These are phyloP conservation scores for Plecturocebus donacophilus DNA, from an alignment of 2,113 vertebrate species.

Conservation along the genomic window DNA sequence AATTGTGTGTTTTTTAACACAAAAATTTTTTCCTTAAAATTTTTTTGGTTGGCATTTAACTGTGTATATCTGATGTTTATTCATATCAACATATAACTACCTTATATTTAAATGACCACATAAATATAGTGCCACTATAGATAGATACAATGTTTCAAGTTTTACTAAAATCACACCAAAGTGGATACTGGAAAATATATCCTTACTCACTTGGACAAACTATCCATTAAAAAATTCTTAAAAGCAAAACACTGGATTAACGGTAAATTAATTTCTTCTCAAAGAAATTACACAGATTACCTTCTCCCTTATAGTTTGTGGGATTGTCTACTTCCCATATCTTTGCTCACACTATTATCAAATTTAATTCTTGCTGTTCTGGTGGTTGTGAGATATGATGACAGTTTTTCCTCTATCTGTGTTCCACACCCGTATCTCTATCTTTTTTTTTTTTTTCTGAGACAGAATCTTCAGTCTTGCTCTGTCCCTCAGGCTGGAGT, in stretches of 20 bases:
- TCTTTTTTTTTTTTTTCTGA: neutral
- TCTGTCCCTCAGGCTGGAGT: too few species aligned
- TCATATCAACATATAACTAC: neutral
- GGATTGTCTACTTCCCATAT: neutral
- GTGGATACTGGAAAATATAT: neutral
- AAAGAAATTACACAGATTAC: neutral
- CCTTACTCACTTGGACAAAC: neutral
- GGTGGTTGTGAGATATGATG: neutral
- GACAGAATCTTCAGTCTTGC: too few species aligned
- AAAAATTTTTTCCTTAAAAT: neutral
- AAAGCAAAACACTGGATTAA: neutral
- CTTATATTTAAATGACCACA: neutral
- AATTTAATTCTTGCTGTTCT: neutral
- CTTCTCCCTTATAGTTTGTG: neutral
- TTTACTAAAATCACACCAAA: conserved; percentile 26
- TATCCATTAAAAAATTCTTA: neutral
- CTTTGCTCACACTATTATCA: neutral
- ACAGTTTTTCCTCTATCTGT: neutral
- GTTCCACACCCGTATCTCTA: neutral
- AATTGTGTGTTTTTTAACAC: too few species aligned
- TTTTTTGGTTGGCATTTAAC: neutral
- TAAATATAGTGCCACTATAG: neutral
- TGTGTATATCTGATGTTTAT: neutral
- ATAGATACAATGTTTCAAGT: neutral
- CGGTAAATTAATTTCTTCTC: neutral